Base-by-base conservation (phyloP, 1,140 invertebrate genomes). In the Plodia interpunctella region DNA sequence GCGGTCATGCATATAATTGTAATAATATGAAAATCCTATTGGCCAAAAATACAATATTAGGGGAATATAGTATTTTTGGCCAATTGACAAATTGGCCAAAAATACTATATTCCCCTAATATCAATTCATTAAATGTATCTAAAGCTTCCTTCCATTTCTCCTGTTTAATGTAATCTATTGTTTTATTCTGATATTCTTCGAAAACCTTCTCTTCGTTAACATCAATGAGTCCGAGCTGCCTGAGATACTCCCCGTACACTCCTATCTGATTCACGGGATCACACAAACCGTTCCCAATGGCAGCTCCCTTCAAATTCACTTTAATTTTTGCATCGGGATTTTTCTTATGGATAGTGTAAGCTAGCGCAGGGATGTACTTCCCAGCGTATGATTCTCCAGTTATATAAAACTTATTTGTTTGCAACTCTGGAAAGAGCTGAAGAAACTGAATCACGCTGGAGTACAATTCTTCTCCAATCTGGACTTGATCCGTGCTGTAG, bases 351-450 rank as follows among this genome's bases (percentile, higher is more conserved):
- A 96, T 95, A 18, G 92, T 91, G 76, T 94, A 91, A 0, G 91
- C 91, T n/a, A 95, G 74, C 0, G 94, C 93, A n/a, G 95, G 94
- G 0, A 95, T 92, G 84, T 95, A 95, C 76, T 94, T 93, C 2
- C 95, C 95, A 10, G 91, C 96, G 80, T 96, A 97, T 8, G 95
- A 96, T 84, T 96, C 95, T 1, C 95, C 96, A 8, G 93, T 93
- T 0, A 96, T 91, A 82, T 91, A 95, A 62, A 95, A 94, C 9
- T 91, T 90, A 56, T 91, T 92, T 0, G 74, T 65, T 61, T 86
- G 88, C 6, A 92, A 73, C 64, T 94, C 90, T 2, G 91, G 91
- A 62, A 94, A 95, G 1, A 95, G 69, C 57, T 90, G 73, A 69
- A 94, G 94, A 63, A 95, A 93, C 68, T 95, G 94, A n/a, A 81